These are phyloP conservation scores for Drosophila kepulauana DNA, from an alignment of 1,140 invertebrate species.

Conservation along the genomic window DNA sequence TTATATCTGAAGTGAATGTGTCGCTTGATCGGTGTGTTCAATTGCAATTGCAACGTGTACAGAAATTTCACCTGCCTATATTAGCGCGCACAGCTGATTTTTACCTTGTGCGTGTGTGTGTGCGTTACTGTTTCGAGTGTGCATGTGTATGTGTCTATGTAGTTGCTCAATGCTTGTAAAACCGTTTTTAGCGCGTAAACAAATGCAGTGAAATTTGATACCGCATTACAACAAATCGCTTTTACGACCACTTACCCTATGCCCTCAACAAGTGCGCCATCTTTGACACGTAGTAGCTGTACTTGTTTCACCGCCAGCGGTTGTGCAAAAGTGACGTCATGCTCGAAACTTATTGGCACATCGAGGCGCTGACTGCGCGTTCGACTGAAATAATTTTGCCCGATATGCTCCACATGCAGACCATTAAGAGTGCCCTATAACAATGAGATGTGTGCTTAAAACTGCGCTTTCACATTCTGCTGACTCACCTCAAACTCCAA, in stretches of 20 bases:
- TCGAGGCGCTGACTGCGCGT: constrained; percentile 63
- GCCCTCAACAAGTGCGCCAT: constrained; percentile 62
- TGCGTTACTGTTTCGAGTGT: constrained; percentile 1
- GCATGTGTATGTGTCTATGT: constrained; percentile 23
- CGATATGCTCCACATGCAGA: constrained; percentile 60
- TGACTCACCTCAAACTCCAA: constrained; percentile 68
- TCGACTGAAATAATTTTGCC: constrained; percentile 68
- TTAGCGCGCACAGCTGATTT: constrained; percentile 72
- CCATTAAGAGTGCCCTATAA: constrained; percentile 70
- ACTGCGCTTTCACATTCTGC: background rate
- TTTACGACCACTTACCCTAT: constrained; percentile 60
- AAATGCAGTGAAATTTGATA: constrained; percentile 77
- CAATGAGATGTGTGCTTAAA: constrained; percentile 1
- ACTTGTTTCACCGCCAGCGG: constrained; percentile 45
- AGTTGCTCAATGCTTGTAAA: constrained; percentile 51
- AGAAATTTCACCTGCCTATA: constrained; percentile 75
- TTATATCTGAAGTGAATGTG: background rate
- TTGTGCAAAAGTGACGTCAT: constrained; percentile 74
- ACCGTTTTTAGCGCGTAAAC: constrained; percentile 77
- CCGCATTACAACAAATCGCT: constrained; percentile 29
- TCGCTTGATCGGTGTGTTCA: background rate
- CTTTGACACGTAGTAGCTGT: constrained; percentile 70
- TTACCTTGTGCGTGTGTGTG: constrained; percentile 29
- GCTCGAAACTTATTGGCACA: constrained; percentile 51
- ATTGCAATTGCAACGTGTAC: constrained; percentile 60